Evolutionary conservation across 1,140 invertebrate genomes (phyloP).

Genomic region (Heliconius himera): DNA sequence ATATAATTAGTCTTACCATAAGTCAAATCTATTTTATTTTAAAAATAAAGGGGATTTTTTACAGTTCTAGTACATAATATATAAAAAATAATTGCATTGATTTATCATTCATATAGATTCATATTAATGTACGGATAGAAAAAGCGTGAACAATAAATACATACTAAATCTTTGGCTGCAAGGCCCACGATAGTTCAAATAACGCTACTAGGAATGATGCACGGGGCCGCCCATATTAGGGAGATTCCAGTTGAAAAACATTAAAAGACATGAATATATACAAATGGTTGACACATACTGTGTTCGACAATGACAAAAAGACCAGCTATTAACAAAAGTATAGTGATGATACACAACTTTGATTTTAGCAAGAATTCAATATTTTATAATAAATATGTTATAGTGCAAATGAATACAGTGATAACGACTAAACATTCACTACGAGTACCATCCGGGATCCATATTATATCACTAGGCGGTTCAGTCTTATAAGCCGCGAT

Average conservation of each 20-base stretch:
- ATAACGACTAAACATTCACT: not conserved
- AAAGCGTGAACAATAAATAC: slow-evolving; percentile 20
- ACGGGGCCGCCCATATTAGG: slow-evolving; percentile 3
- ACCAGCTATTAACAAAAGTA: not conserved
- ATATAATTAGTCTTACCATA: slow-evolving; percentile 8
- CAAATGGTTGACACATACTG: not conserved
- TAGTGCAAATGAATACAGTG: slow-evolving; percentile 2
- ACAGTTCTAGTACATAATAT: slow-evolving; percentile 15
- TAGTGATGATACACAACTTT: not conserved
- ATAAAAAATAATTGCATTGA: slow-evolving; percentile 21
- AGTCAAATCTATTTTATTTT: not conserved
- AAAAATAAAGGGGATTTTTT: slow-evolving; percentile 12
- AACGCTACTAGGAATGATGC: slow-evolving; percentile 21
- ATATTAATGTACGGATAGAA: slow-evolving; percentile 4
- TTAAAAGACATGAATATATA: not conserved
- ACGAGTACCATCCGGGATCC: slow-evolving; percentile 27
- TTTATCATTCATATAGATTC: slow-evolving; percentile 17
- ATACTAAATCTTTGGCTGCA: slow-evolving; percentile 35
- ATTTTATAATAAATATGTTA: not conserved
- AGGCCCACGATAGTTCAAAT: slow-evolving; percentile 23
- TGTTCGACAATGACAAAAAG: not conserved
- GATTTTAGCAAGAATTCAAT: too few species aligned
- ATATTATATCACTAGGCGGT: slow-evolving; percentile 16
- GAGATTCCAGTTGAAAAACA: slow-evolving; percentile 15
- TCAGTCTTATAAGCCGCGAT: slow-evolving; percentile 25